Evolutionary conservation across 1,140 invertebrate genomes (phyloP).

Genomic region (Drosophila chauvacae): DNA sequence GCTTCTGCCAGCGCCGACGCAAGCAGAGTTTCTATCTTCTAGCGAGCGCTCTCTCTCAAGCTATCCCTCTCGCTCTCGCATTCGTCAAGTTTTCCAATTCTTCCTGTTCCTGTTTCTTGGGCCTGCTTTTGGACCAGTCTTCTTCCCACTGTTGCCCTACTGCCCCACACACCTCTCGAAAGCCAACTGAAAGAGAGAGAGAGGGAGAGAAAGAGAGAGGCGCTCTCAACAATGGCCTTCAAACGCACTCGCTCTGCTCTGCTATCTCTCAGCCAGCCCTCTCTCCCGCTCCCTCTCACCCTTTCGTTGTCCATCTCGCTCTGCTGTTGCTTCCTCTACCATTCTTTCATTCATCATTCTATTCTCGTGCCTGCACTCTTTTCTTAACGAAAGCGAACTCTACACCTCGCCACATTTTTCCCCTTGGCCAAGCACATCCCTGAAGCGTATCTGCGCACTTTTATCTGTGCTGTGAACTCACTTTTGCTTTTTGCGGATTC

Average conservation of each 20-base stretch:
- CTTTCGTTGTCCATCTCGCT: constrained; percentile 10
- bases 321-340: constrained; percentile 27
- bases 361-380: constrained; percentile 39
- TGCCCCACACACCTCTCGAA: constrained; percentile 72
- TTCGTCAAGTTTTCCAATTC: constrained; percentile 78
- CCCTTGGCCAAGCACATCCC: constrained; percentile 14
- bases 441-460: constrained; percentile 40
- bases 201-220: not conserved
- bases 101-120: constrained; percentile 76
- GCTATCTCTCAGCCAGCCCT: constrained; percentile 10
- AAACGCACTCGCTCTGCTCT: constrained; percentile 20
- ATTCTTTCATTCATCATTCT: constrained; percentile 76
- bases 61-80: constrained; percentile 23
- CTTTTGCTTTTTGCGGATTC: constrained; percentile 66
- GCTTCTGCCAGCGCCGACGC: constrained; percentile 18
- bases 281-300: constrained; percentile 15
- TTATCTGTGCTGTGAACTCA: constrained; percentile 48
- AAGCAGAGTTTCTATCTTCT: constrained; percentile 60
- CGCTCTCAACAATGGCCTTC: constrained; percentile 62
- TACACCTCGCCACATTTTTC: not conserved
- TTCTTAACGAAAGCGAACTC: constrained; percentile 21
- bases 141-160: constrained; percentile 65
- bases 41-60: constrained; percentile 12
- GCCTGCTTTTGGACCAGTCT: constrained; percentile 38
- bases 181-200: constrained; percentile 2